Evolutionary conservation across 2,888 invertebrate species (phyloP), one percentile per base, ranked within the genome.

Genomic region (Neoaliturus tenellus): DNA sequence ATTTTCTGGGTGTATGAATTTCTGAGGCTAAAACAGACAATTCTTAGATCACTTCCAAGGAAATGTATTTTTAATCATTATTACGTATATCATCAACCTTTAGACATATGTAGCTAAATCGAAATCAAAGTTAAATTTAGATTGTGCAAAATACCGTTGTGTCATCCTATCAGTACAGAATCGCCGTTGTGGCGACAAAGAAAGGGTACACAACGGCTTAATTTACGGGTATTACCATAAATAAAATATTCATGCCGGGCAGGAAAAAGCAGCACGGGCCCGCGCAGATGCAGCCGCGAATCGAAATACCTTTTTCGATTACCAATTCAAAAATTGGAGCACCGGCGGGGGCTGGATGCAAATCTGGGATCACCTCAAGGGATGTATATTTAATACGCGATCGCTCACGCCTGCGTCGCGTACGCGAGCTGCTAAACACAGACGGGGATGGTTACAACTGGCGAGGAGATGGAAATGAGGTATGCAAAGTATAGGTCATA

Each of bases 291-390:
- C 78, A 33, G 31, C n/a, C 78, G 28, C 51, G 51, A 55, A 78
- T 55, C 48, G 20, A 23, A 78, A 78, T 55, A 55, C 55, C 78
- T 55, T 31, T 75, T 78, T 78, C 41, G 78, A 82, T 82, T 82
- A 82, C 82, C 82, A 82, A 82, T 82, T 82, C 82, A 82, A 82
- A 82, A 82, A 82, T 82, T 73, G 82, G 82, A 82, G 73, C 82
- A 82, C 73, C 35, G 39, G 23, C 55, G 73, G 39, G 73, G 51
- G 73, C 69, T 28, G 25, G 35, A 82, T 82, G 82, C 73, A 82
- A 82, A 82, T 82, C 14, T 33, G 12, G 51, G 75, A 75, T 75
- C 44, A 20, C 20, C 73, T 39, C 23, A 35, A 71, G 71, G 82
- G 82, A n/a, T 69, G 81, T 58, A 62, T 55, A 62, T 81, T 81